Base-by-base conservation (phyloP, 2,113 vertebrate species). In the Myiopsitta monachus region DNA sequence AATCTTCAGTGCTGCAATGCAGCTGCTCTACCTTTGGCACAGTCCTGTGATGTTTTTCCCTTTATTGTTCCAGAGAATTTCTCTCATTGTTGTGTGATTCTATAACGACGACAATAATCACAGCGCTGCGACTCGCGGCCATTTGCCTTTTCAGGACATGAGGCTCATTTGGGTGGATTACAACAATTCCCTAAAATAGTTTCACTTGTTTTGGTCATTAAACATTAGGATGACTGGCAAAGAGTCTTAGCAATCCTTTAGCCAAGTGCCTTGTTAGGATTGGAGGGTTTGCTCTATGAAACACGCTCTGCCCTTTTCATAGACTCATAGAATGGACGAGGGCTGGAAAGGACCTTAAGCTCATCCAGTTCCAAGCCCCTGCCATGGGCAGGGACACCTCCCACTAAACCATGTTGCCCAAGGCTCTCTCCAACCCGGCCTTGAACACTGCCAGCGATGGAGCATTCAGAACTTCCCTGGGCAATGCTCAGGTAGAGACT, bases 231-330 rank as follows among this genome's bases (percentile, higher is more conserved):
- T 10, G 38, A 18, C 4, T 49, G 68, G 14, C 36, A 49, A 46
- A n/a, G 43, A 46, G 14, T 12, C 21, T 30, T 59, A 23, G 30
- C 13, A 46, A 43, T 43, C 28, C 30, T 77, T 83, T 13, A 43
- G 36, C 16, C 54, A 30, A 73, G 18, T 23, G 38, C 26, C 9
- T 75, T 59, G n/a, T 70, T 28, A 24, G 52, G 68, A 76, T 5
- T 0, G 0, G 5, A 16, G 30, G 10, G 3, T 38, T 83, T 39
- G 13, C 31, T 13, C 0, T 13, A 11, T 26, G 52, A 52, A 66
- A 30, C 63, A 8, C 3, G 6, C 39, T n/a, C 27, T 47, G 33
- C 14, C 31, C 27, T 73, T 77, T 59, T 51, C 54, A 57, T 33
- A 14, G 55, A 22, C 6, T 19, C 52, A 55, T 9, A 11, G 21